Percentiles rank a stretch among this genome's conserved stretches.
Evolutionary conservation across 2,113 vertebrate genomes (phyloP).

Genomic region (Sprattus sprattus): DNA sequence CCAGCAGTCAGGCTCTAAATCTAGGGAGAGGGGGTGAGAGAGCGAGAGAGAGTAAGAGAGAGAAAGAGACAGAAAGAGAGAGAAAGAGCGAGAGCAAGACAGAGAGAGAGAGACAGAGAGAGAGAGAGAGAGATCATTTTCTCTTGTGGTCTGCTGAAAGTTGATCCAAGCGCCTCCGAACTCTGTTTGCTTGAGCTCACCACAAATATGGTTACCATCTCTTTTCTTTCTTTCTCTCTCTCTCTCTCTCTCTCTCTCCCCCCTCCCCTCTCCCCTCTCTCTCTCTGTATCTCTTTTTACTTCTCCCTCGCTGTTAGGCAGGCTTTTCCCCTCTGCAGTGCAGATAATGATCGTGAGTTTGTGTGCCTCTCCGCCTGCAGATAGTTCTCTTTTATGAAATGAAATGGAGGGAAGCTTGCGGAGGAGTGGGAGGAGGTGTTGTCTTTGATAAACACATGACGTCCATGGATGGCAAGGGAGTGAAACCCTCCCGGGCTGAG

Average conservation of each 20-base stretch:
- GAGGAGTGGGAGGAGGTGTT: slow-evolving; percentile 41
- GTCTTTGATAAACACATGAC: slow-evolving; percentile 61
- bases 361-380: slow-evolving; percentile 43
- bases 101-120: too few species aligned
- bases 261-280: too few species aligned
- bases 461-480: slow-evolving; percentile 27
- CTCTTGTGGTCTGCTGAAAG: not conserved
- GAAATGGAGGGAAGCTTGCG: slow-evolving; percentile 40
- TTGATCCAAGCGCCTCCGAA: not conserved
- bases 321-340: slow-evolving; percentile 8
- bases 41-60: too few species aligned
- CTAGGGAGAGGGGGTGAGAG: not conserved
- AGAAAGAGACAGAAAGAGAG: too few species aligned
- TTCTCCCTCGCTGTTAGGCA: not conserved
- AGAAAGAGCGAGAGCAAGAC: too few species aligned
- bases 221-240: not conserved
- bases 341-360: slow-evolving; percentile 47
- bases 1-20: not conserved
- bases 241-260: not conserved
- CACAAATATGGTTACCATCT: not conserved
- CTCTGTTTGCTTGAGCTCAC: not conserved
- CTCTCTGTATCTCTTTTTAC: not conserved
- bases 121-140: slow-evolving; percentile 19
- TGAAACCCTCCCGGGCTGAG: slow-evolving; percentile 53
- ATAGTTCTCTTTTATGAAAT: slow-evolving; percentile 54